Evolutionary conservation across 2,113 vertebrate species (phyloP), one percentile per base, ranked within the genome.

Genomic region (Azemiops feae): DNA sequence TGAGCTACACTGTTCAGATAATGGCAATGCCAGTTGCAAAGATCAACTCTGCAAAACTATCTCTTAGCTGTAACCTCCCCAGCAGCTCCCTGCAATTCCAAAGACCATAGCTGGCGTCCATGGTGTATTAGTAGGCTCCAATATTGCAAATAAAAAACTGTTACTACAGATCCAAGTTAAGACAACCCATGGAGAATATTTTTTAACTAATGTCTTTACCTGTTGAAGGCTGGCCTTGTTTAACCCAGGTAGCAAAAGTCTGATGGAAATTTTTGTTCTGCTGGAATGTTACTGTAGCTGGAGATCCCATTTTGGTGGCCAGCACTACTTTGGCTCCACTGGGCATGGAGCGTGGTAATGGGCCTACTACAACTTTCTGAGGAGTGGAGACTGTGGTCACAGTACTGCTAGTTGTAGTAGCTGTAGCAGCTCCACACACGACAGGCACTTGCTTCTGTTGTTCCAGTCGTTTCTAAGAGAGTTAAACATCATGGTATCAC

Each of bases 241-340:
- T 99, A 96, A 99, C 99, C 99, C 99, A 99, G 2, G 99, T 99
- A 47, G 99, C 99, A 95, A 99, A 99, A 4, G 99, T 99, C 58
- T 99, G 99, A 55, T 99, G 99, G 96, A 99, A 99, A 97, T 99
- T 99, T 97, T 99, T 99, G 98, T 98, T 99, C 95, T 99, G 99
- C 94, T 99, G 99, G 98, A 99, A 99, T 96, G 99, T 98, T 64
- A 99, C 99, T 23, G 99, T 97, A 45, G 98, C 97, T 92, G 98
- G 98, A 96, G 99, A 98, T 50, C 98, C 98, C 95, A 99, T 98
- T 97, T 99, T 99, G 89, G 99, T 98, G 92, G 99, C 97, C 34
- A 99, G 98, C 1, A 99, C 98, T 96, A 99, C 98, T 97, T 99
- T 99, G 25, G 99, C 97, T 94, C 98, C 99, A 1, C 99, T 93